Evolutionary conservation across 2,113 vertebrate species (phyloP).

Genomic region (Tinamus guttatus): DNA sequence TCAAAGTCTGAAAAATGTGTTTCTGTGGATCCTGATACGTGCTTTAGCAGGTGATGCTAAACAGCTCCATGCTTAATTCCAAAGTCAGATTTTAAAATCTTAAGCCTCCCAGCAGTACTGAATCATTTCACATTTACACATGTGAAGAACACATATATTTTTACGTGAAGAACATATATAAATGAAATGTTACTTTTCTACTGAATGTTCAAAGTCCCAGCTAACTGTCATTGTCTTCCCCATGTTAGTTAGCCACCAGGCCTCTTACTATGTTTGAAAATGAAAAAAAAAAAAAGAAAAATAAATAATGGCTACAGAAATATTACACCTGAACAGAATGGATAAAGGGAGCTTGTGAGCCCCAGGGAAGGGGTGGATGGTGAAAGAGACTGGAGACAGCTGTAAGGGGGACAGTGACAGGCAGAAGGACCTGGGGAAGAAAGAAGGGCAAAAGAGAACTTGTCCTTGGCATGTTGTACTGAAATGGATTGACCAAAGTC

Average conservation of each 20-base stretch:
- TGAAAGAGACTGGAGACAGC: not conserved
- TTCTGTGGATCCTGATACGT: not conserved
- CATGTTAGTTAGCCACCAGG: not conserved
- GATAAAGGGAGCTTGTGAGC: not conserved
- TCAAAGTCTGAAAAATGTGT: not conserved
- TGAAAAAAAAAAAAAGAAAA: not conserved
- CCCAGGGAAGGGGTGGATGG: not conserved
- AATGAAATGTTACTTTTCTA: constrained; percentile 27
- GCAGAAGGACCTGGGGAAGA: not conserved
- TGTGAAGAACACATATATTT: constrained; percentile 6
- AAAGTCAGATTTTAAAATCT: constrained; percentile 61
- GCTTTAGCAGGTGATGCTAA: constrained; percentile 18
- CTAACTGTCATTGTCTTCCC: constrained; percentile 43
- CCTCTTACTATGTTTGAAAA: not conserved
- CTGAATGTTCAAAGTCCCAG: constrained; percentile 39
- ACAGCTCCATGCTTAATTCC: not conserved
- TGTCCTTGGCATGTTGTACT: not conserved
- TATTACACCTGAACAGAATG: not conserved
- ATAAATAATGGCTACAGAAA: not conserved
- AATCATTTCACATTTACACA: constrained; percentile 35
- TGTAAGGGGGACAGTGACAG: not conserved
- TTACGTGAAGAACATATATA: constrained; percentile 6
- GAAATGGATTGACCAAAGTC: not conserved
- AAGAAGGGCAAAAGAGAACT: not conserved
- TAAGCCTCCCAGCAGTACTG: not conserved